These are phyloP conservation scores for Zaprionus inermis DNA, from an alignment of 1,140 invertebrate species.

Conservation along the genomic window DNA sequence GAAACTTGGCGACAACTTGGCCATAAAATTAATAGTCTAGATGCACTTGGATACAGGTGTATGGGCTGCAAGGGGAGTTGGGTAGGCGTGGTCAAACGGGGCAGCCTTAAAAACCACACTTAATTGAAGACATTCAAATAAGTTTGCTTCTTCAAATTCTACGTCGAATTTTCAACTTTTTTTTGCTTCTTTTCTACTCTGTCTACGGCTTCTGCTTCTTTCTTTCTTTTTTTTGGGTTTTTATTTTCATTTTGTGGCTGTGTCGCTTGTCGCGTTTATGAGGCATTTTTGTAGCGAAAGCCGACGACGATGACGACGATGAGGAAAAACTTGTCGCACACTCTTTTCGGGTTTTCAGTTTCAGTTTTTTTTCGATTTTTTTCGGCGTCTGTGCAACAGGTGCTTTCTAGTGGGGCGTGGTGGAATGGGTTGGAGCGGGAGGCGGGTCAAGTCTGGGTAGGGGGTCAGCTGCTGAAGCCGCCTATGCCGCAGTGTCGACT, in stretches of 20 bases:
- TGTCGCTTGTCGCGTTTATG: conserved; percentile 62
- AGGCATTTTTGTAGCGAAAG: conserved; percentile 81
- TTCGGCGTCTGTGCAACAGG: conserved; percentile 62
- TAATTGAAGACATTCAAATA: conserved; percentile 74
- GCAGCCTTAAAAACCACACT: conserved; percentile 62
- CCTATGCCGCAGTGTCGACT: conserved; percentile 20
- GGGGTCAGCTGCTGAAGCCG: too few species aligned
- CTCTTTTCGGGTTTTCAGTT: conserved; percentile 48
- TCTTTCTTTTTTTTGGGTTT: conserved; percentile 26
- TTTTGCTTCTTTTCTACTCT: conserved; percentile 34
- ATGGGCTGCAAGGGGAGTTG: not conserved
- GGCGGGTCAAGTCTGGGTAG: conserved; percentile 20
- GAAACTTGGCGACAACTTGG: conserved; percentile 36
- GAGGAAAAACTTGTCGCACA: conserved; percentile 74
- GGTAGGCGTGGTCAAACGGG: conserved; percentile 43
- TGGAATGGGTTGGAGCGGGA: conserved; percentile 16
- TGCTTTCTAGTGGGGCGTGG: conserved; percentile 65
- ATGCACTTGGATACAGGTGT: conserved; percentile 54
- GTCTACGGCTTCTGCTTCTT: conserved; percentile 43
- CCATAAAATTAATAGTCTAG: conserved; percentile 49
- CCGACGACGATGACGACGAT: conserved; percentile 44
- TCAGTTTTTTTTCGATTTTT: conserved; percentile 34
- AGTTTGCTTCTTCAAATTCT: conserved; percentile 58
- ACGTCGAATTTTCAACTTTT: conserved; percentile 52
- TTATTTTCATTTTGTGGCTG: conserved; percentile 18